Evolutionary conservation across 2,113 vertebrate genomes (phyloP).

Genomic region (Capricornis sumatraensis): DNA sequence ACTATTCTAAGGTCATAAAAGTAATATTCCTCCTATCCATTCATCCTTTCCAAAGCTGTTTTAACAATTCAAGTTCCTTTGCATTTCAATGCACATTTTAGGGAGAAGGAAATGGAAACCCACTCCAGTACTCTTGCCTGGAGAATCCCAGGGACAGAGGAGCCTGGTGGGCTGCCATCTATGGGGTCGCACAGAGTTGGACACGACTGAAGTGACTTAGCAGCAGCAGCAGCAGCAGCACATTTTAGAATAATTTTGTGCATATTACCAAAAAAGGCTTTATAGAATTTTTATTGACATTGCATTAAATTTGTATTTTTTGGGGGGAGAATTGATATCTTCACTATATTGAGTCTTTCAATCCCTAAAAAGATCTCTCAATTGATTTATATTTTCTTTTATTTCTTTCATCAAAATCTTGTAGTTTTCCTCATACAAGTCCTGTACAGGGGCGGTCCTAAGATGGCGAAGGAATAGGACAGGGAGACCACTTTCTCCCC

Average conservation of each 20-base stretch:
- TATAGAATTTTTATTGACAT: not conserved
- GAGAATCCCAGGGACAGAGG: not conserved
- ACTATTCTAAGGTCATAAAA: not conserved
- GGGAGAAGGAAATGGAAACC: not conserved
- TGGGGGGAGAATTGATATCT: not conserved
- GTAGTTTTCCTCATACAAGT: not conserved
- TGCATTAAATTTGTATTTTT: not conserved
- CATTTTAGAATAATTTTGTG: not conserved
- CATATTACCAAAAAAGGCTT: not conserved
- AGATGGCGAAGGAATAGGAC: no score
- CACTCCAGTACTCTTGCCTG: not conserved
- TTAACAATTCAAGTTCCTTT: not conserved
- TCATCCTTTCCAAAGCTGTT: not conserved
- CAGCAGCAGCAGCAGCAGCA: not conserved
- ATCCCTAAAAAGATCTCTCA: not conserved
- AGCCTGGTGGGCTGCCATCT: not conserved
- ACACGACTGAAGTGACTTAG: rapidly evolving
- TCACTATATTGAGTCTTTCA: not conserved
- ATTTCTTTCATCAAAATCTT: not conserved
- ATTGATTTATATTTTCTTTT: not conserved
- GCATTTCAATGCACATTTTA: not conserved
- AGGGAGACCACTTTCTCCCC: no score
- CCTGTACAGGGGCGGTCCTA: no score
- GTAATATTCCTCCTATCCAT: not conserved
- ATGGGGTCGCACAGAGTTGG: rapidly evolving